Conservation (phyloP, 2,888 invertebrate species). For the Sericinus montela region DNA sequence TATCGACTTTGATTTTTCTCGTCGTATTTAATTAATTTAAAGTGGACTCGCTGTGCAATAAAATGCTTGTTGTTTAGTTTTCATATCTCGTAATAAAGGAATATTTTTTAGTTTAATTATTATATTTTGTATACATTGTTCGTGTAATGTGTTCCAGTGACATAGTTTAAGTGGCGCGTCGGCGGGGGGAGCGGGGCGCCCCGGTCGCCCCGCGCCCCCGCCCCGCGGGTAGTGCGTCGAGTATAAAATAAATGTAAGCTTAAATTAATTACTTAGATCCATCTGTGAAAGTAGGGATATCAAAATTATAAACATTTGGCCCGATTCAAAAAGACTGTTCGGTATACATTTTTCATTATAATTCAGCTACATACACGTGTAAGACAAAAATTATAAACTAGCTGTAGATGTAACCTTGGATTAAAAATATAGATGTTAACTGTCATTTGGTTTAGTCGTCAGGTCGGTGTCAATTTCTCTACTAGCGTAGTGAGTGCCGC, state of each 20-base stretch:
- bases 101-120: conserved; percentile 38
- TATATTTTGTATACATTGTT: conserved; percentile 42
- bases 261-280: conserved; percentile 58
- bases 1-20: conserved; percentile 57
- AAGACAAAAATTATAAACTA: conserved; percentile 53
- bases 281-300: conserved; percentile 68
- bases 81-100: conserved; percentile 54
- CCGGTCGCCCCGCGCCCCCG: conserved; percentile 27
- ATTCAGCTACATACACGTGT: conserved; percentile 55
- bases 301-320: conserved; percentile 82
- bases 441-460: conserved; percentile 49
- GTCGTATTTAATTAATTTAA: conserved; percentile 60
- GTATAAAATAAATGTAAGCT: conserved; percentile 47
- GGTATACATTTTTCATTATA: conserved; percentile 81
- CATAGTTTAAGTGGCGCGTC: conserved; percentile 21
- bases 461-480: conserved; percentile 60
- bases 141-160: conserved; percentile 45
- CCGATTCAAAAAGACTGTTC: conserved; percentile 84
- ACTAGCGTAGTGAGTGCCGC: conserved; percentile 44
- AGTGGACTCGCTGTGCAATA: conserved; percentile 75
- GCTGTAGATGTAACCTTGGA: conserved; percentile 56
- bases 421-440: conserved; percentile 41
- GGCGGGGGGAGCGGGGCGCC: conserved; percentile 30
- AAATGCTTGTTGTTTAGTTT: conserved; percentile 74
- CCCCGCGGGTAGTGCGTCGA: conserved; percentile 44